A percentile compares a stretch with the other conserved stretches of the same genome.
Evolutionary conservation across 35 echinoderm and acorn worm species (phyloP).

Genomic region (Apostichopus californicus): DNA sequence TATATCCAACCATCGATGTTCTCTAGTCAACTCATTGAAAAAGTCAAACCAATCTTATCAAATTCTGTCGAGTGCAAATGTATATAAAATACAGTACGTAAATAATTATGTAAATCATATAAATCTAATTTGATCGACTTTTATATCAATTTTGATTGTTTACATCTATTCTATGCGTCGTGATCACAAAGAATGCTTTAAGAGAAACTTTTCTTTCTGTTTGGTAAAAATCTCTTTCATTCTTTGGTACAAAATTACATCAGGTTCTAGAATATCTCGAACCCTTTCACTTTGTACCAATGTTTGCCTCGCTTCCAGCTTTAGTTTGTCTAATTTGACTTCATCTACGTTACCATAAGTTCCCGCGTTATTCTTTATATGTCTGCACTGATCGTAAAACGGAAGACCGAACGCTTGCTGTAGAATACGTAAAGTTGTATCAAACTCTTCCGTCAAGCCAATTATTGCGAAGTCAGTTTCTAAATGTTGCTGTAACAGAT

Average conservation of each 20-base stretch:
- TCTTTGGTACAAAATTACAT: constrained; percentile 25
- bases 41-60: too few species aligned
- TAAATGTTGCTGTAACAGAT: background rate
- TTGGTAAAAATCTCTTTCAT: constrained; percentile 24
- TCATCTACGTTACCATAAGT: background rate
- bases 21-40: too few species aligned
- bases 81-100: too few species aligned
- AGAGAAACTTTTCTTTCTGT: background rate
- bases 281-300: background rate
- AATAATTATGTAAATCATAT: too few species aligned
- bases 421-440: constrained; percentile 33
- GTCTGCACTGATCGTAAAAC: constrained; percentile 14
- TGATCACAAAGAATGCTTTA: background rate
- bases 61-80: too few species aligned
- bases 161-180: too few species aligned
- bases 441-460: constrained; percentile 51
- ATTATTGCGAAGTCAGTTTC: constrained; percentile 42
- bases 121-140: too few species aligned
- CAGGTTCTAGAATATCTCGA: background rate
- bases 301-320: background rate
- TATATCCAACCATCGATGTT: too few species aligned
- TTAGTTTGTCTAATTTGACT: background rate
- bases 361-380: background rate
- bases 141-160: too few species aligned
- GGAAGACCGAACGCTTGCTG: constrained; percentile 15